A percentile compares a stretch with the other conserved stretches of the same genome.
These are phyloP conservation scores for Conger conger DNA, from an alignment of 2,113 vertebrate genomes.

Conservation along the genomic window DNA sequence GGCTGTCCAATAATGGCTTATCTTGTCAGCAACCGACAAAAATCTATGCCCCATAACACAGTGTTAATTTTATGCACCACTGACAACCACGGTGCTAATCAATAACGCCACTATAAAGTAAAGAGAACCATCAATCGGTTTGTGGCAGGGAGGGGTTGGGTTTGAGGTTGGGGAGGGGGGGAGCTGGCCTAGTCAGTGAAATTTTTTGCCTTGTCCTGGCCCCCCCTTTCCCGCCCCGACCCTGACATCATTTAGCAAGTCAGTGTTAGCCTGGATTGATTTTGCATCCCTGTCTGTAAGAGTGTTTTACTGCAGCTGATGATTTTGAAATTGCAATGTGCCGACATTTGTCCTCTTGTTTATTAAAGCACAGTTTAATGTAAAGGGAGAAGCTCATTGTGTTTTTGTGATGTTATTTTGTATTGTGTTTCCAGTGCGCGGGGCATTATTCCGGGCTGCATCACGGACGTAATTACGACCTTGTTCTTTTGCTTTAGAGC, in stretches of 20 bases:
- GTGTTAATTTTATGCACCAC: slow-evolving; percentile 81
- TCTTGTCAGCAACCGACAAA: slow-evolving; percentile 71
- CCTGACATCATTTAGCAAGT: slow-evolving; percentile 12
- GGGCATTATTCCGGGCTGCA: neutral
- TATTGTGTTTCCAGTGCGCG: neutral
- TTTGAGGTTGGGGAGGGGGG: slow-evolving; percentile 24
- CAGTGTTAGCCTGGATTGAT: slow-evolving; percentile 5
- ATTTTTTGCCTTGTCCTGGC: slow-evolving; percentile 20
- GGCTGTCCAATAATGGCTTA: slow-evolving; percentile 70
- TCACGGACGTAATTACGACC: neutral
- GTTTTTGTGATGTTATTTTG: neutral
- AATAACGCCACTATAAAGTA: slow-evolving; percentile 69
- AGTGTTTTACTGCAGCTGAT: slow-evolving; percentile 19
- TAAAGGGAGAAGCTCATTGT: neutral
- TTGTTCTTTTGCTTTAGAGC: neutral
- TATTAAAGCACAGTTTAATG: slow-evolving; percentile 3
- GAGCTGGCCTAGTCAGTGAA: slow-evolving; percentile 26
- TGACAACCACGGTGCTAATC: slow-evolving; percentile 68
- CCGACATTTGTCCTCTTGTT: slow-evolving; percentile 1
- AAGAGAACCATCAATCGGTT: slow-evolving; percentile 64
- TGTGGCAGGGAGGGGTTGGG: slow-evolving; percentile 46
- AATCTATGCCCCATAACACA: slow-evolving; percentile 75
- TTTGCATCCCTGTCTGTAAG: slow-evolving; percentile 8
- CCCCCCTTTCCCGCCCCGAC: neutral
- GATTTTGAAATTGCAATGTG: slow-evolving; percentile 2